Evolutionary conservation across 2,113 vertebrate species (phyloP).

Genomic region (Nothobranchius kuhntae): DNA sequence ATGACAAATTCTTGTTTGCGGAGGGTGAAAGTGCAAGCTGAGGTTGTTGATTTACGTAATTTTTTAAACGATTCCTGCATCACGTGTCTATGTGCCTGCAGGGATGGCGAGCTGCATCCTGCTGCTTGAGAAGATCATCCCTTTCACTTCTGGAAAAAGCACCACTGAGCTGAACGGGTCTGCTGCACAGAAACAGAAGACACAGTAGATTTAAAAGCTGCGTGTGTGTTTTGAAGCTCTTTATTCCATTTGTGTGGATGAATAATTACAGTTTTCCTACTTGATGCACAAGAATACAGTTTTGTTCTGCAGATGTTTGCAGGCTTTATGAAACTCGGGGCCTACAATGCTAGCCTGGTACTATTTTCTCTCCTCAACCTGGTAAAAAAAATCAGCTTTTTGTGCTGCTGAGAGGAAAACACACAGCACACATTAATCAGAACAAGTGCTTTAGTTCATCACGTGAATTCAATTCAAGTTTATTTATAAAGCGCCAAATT

Average conservation of each 20-base stretch:
- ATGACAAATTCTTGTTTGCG: too few relatives aligned
- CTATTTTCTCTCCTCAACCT: neutral
- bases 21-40: too few relatives aligned
- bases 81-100: constrained; percentile 17
- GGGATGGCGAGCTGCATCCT: constrained; percentile 71
- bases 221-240: neutral
- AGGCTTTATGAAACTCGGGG: neutral
- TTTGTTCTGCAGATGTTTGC: too few relatives aligned
- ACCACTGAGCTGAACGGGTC: neutral
- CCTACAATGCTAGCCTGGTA: neutral
- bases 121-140: constrained; percentile 70
- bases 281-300: neutral
- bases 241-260: neutral
- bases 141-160: constrained; percentile 49
- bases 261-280: neutral
- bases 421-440: neutral
- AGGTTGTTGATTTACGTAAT: too few relatives aligned
- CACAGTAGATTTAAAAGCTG: neutral
- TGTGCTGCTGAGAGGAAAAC: neutral
- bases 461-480: neutral
- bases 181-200: constrained; percentile 50
- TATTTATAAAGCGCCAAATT: too few relatives aligned
- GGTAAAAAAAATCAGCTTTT: too few relatives aligned
- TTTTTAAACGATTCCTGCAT: too few relatives aligned
- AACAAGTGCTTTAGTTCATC: neutral